Conservation (phyloP, 2,888 invertebrate species). For the Plebejus melissa region DNA sequence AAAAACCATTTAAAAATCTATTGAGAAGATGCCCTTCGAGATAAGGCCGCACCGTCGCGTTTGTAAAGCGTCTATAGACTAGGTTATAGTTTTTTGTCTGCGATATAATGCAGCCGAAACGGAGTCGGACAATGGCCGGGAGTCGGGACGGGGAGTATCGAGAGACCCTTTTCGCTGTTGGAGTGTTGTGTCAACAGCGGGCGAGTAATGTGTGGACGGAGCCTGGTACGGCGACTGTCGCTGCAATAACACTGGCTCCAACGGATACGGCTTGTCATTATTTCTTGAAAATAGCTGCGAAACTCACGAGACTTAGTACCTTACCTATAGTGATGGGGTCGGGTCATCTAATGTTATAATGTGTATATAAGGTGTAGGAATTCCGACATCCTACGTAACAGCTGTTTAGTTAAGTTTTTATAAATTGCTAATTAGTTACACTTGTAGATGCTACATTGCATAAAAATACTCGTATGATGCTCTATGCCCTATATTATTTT, state of each 20-base stretch:
- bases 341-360: no score
- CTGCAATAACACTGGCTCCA: conserved; percentile 14
- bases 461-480: neutral
- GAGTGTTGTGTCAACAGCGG: conserved; percentile 77
- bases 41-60: conserved; percentile 46
- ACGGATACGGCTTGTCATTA: neutral
- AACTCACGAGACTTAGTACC: neutral
- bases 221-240: conserved; percentile 38
- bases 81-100: conserved; percentile 45
- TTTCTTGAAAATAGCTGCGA: neutral
- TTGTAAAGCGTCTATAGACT: conserved; percentile 35
- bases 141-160: conserved; percentile 75
- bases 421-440: no score
- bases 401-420: no score
- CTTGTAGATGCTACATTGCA: neutral
- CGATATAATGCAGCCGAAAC: conserved; percentile 57
- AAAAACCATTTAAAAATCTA: conserved; percentile 44
- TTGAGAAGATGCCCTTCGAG: conserved; percentile 47
- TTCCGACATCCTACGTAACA: no score
- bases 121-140: conserved; percentile 64
- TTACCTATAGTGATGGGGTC: no score
- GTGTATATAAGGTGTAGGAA: no score
- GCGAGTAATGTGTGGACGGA: conserved; percentile 68
- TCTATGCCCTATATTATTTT: conserved; percentile 10
- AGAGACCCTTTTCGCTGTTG: conserved; percentile 70